Conservation (phyloP, 2,113 vertebrate species). For the Antigone vipio region DNA sequence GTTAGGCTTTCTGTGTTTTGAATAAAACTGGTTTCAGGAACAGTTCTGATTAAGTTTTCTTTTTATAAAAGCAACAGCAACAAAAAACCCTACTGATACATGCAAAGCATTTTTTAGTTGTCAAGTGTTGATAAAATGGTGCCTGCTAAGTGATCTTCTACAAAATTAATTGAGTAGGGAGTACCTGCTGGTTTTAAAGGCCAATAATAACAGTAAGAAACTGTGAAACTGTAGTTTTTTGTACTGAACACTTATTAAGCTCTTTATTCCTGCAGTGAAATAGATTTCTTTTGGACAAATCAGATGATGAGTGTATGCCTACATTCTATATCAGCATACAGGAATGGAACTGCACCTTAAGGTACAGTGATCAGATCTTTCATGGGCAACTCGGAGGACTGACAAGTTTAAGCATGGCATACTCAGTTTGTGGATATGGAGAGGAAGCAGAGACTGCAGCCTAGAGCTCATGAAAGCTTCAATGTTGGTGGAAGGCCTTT, state of each 20-base stretch:
- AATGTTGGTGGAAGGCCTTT: neutral
- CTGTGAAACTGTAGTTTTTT: neutral
- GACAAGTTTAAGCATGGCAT: neutral
- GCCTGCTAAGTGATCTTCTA: conserved; percentile 35
- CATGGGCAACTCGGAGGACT: accelerated
- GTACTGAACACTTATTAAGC: conserved; percentile 4
- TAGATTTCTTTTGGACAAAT: conserved; percentile 1
- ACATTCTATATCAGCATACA: neutral
- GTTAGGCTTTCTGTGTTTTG: neutral
- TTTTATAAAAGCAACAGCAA: neutral
- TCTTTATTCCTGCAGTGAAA: conserved; percentile 15
- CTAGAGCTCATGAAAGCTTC: neutral
- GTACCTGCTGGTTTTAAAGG: conserved; percentile 47
- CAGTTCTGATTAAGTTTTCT: neutral
- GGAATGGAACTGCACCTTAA: neutral
- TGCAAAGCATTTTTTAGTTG: neutral
- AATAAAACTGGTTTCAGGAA: neutral
- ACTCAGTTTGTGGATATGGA: neutral
- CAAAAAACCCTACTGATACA: neutral
- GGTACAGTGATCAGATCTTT: neutral
- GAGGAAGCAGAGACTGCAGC: neutral
- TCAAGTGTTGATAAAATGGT: conserved; percentile 22
- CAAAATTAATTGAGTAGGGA: conserved; percentile 62
- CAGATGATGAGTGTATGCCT: neutral
- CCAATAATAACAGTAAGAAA: conserved; percentile 22